Evolutionary conservation across 1,140 invertebrate genomes (phyloP), one percentile per base, ranked within the genome.

Genomic region (Neotoxoptera formosana): DNA sequence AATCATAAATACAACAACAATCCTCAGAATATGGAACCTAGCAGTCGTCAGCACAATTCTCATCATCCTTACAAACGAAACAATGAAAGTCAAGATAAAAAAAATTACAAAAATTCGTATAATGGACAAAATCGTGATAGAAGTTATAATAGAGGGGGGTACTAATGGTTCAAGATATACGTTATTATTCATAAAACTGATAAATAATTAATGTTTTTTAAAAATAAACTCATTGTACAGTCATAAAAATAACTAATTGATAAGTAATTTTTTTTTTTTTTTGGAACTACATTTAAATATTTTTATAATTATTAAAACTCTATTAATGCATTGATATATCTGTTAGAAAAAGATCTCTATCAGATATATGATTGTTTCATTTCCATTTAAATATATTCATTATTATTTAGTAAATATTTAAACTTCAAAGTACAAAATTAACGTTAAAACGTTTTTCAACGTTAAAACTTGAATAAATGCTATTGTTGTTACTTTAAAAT

Each of bases 121-220:
- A 2, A 83, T 51, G 21, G 56, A 36, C 34, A 56, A n/a, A 93
- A 14, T n/a, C 47, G 4, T 53, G 81, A 25, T 30, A 84, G 14
- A 84, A 53, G n/a, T 84, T 36, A 25, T 36, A 41, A 53, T 36
- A n/a, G 51, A 2, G 41, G 60, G 60, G 41, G 47, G n/a, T 86
- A 45, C 21, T 93, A 45, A 92, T 1, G 3, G 21, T 14, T 81
- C 90, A 48, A 76, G 90, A 8, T 45, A 83, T 21, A 83, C n/a
- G 76, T 92, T 83, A 92, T 41, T 92, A 92, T 56, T 81, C 20
- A 48, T 91, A 76, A 91, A 91, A 23, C 76, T 34, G 8, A 53
- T 34, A 53, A 21, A 4, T 89, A 53, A 53, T n/a, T 67, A 67
- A 67, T 67, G 3, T 4, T n/a, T 48, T 84, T 36, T 45, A 45